phyloP scores from a whole-genome alignment of 2,888 invertebrate genomes.

The Anthoptus insignis region DNA sequence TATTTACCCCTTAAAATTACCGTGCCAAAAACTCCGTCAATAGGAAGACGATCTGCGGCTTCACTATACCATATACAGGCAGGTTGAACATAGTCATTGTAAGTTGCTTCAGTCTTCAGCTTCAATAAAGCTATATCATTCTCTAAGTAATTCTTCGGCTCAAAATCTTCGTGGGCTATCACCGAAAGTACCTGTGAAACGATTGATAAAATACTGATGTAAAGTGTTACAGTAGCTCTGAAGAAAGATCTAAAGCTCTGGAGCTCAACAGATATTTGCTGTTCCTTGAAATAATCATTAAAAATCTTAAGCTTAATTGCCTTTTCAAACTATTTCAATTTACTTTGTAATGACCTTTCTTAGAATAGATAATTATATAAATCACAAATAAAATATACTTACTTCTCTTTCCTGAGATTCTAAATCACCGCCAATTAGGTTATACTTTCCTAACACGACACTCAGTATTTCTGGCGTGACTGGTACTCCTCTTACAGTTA shows the following conservation, averaged over 20 bases:
- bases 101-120: conserved; percentile 57
- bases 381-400: conserved; percentile 25
- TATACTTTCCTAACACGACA: conserved; percentile 63
- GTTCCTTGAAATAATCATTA: too few relatives aligned
- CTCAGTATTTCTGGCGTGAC: conserved; percentile 57
- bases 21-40: background rate
- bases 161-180: conserved; percentile 55
- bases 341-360: too few relatives aligned
- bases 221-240: background rate
- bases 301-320: too few relatives aligned
- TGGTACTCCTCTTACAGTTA: conserved; percentile 52
- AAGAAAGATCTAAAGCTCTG: too few relatives aligned
- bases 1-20: too few relatives aligned
- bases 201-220: too few relatives aligned
- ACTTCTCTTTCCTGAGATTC: conserved; percentile 60
- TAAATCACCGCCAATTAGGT: conserved; percentile 60
- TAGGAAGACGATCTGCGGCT: background rate
- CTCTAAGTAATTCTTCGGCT: conserved; percentile 45
- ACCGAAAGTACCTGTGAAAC: conserved; percentile 56
- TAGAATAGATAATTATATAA: background rate
- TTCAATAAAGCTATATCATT: conserved; percentile 66
- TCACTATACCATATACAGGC: conserved; percentile 61
- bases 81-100: conserved; percentile 64
- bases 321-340: too few relatives aligned
- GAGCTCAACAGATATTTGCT: too few relatives aligned